Evolutionary conservation across 2,888 invertebrate species (phyloP).

Genomic region (Timandra comae): DNA sequence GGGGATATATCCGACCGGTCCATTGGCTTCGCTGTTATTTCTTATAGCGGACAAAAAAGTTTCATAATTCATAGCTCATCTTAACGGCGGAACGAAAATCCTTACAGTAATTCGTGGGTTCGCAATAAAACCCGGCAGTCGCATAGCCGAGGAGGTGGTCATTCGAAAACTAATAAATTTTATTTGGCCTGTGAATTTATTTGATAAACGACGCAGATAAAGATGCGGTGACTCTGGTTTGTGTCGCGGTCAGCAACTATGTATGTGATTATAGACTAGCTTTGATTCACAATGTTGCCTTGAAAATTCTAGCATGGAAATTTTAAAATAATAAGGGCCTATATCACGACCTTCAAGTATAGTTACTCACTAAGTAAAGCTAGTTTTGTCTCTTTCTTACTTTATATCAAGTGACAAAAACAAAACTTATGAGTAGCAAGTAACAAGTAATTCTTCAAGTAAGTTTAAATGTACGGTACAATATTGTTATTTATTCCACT

Average conservation of each 20-base stretch:
- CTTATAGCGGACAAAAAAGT: slow-evolving; percentile 25
- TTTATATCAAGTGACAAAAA: no score
- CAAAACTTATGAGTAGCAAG: no score
- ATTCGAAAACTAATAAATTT: slow-evolving; percentile 69
- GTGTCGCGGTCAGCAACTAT: slow-evolving; percentile 45
- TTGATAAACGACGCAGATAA: slow-evolving; percentile 67
- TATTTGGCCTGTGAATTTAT: slow-evolving; percentile 63
- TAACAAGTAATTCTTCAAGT: no score
- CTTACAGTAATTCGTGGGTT: slow-evolving; percentile 41
- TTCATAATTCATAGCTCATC: slow-evolving; percentile 29
- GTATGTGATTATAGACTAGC: no score
- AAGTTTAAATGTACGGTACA: no score
- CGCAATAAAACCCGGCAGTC: slow-evolving; percentile 53
- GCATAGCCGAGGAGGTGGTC: slow-evolving; percentile 50
- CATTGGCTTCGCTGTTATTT: slow-evolving; percentile 18
- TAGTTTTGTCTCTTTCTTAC: no score
- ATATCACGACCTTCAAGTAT: no score
- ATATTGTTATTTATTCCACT: no score
- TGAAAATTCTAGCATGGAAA: no score
- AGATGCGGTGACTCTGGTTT: slow-evolving; percentile 41
- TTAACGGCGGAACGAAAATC: slow-evolving; percentile 31
- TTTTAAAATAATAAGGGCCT: no score
- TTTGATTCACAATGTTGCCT: no score
- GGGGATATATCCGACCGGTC: slow-evolving; percentile 10
- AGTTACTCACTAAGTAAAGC: no score